phyloP scores from a whole-genome alignment of 2,797 vertebrate species.

The Fundulus diaphanus region DNA sequence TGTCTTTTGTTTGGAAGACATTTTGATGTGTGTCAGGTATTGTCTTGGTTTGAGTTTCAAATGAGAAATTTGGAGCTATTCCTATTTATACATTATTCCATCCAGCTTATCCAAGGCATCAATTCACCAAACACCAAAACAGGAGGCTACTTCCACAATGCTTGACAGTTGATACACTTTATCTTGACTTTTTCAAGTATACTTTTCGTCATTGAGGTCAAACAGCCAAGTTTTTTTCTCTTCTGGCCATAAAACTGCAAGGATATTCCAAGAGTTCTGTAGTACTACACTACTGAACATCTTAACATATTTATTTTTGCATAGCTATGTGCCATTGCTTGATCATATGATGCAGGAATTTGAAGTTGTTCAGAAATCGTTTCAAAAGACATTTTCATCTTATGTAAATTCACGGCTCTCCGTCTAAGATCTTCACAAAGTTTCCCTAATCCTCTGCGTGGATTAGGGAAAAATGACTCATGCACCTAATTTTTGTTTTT shows the following conservation, averaged over 20 bases:
- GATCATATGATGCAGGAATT: no score
- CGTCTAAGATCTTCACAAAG: no score
- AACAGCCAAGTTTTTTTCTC: not conserved
- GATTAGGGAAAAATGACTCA: not conserved
- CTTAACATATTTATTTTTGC: no score
- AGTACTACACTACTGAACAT: no score
- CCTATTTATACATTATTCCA: not conserved
- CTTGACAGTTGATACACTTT: not conserved
- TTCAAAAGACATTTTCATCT: no score
- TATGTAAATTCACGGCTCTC: no score
- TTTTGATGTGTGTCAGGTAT: not conserved
- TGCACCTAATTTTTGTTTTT: not conserved
- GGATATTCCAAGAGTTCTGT: no score
- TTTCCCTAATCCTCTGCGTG: not conserved
- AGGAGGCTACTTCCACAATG: not conserved
- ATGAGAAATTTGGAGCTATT: not conserved
- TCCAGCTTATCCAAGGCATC: not conserved
- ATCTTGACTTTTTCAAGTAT: not conserved
- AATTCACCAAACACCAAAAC: not conserved
- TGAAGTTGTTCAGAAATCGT: no score
- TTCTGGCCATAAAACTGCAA: no score
- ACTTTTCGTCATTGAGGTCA: not conserved
- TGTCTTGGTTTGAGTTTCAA: not conserved
- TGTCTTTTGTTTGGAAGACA: not conserved
- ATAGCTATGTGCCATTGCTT: no score